Evolutionary conservation across 2,113 vertebrate genomes (phyloP), one percentile per base, ranked within the genome.

Genomic region (Uria aalge): DNA sequence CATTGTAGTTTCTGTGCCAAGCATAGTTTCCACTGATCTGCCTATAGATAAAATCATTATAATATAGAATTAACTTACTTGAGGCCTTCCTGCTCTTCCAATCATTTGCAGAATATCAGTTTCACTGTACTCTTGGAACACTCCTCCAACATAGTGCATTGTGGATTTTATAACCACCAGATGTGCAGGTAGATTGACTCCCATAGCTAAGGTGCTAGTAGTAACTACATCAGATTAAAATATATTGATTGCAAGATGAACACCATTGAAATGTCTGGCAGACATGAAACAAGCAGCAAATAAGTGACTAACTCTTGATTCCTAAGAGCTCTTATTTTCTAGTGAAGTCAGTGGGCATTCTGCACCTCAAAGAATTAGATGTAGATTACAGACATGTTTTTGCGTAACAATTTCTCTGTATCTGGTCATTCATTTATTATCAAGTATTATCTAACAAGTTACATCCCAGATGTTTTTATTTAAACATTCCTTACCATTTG

Each of bases 21-120:
- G 26, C 78, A 69, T 1, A 79, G 16, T 29, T 96, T 81, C 66
- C 77, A 84, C 29, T 81, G 30, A 76, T 71, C 8, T 9, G 50
- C n/a, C 12, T 74, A 68, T 8, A 95, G 82, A 93, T 22, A 96
- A 38, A 62, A 83, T 64, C 32, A 75, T 34, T 55, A 56, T 47
- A 95, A 87, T 71, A 87, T 3, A 94, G 76, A 77, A 80, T 83
- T 62, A 41, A 93, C 96, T 94, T 98, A 99, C 99, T 97, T 99
- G 99, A 93, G 99, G 99, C 85, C 99, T 98, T 88, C 99, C 99
- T 86, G 99, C 99, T 98, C 99, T 98, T 60, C 99, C 99, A 92
- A 99, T 99, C 99, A 99, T 99, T 98, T 99, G 99, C 86, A 99
- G 98, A 96, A 99, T 98, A 98, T 99, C 99, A 45, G 99, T 98